These are phyloP conservation scores for Paedocypris sp. DNA, from an alignment of 2,113 vertebrate species.

Conservation along the genomic window DNA sequence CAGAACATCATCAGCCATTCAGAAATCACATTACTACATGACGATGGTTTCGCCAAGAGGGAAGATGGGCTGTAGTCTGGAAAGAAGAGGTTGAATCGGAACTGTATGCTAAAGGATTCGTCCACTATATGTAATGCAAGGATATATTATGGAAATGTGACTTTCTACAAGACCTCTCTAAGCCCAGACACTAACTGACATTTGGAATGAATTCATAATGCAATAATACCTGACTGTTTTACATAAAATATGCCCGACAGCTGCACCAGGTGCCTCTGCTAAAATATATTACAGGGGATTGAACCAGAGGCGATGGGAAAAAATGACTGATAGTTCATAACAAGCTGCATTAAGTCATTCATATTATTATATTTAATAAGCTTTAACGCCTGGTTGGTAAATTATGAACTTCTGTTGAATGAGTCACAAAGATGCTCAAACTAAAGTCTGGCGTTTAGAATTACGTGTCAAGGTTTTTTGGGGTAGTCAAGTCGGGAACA, in stretches of 20 bases:
- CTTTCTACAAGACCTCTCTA: conserved; percentile 36
- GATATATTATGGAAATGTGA: conserved; percentile 40
- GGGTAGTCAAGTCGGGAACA: no score
- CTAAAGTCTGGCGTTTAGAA: no score
- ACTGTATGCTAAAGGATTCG: conserved; percentile 29
- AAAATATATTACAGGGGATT: conserved; percentile 17
- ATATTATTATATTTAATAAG: not conserved
- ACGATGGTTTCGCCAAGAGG: conserved; percentile 30
- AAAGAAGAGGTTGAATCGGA: conserved; percentile 26
- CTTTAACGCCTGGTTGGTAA: no score
- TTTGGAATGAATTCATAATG: conserved; percentile 38
- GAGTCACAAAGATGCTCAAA: no score
- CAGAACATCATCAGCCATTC: conserved; percentile 45
- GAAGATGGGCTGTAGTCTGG: conserved; percentile 18
- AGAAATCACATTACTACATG: conserved; percentile 46
- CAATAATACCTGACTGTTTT: conserved; percentile 36
- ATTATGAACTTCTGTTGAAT: no score
- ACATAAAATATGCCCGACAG: conserved; percentile 35
- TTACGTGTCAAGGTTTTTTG: no score
- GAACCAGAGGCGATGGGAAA: conserved; percentile 5
- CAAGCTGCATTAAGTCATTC: not conserved
- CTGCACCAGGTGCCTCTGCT: conserved; percentile 22
- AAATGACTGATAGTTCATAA: conserved; percentile 1
- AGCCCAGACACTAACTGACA: conserved; percentile 37
- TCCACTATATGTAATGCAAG: conserved; percentile 29